A percentile compares a stretch with the other conserved stretches of the same genome.
These are phyloP conservation scores for Triops cancriformis DNA, from an alignment of 1,140 invertebrate genomes.

Conservation along the genomic window DNA sequence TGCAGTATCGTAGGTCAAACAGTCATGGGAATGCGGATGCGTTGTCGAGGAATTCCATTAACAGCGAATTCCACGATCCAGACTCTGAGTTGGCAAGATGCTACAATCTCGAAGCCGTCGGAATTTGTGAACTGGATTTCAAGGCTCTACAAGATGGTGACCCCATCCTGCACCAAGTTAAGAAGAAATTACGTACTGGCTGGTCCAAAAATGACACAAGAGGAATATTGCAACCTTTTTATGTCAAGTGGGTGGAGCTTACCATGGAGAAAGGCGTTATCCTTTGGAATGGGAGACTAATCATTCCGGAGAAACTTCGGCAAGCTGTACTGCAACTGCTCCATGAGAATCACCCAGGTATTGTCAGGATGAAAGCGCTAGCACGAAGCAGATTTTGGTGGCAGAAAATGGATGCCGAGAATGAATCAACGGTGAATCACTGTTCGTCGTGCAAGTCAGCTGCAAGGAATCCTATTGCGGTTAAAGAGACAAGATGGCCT, in stretches of 20 bases:
- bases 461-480: no score
- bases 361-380: constrained; percentile 44
- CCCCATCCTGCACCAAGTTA: constrained; percentile 18
- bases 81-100: background rate
- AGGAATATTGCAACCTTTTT: constrained; percentile 18
- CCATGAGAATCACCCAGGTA: no score
- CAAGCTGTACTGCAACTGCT: constrained; percentile 31
- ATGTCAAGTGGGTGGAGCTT: background rate
- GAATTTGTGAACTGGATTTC: background rate
- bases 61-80: background rate
- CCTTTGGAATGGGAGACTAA: constrained; percentile 24
- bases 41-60: constrained; percentile 32
- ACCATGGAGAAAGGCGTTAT: no score
- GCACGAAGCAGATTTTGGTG: constrained; percentile 43
- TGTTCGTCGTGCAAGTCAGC: constrained; percentile 29
- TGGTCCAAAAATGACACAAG: constrained; percentile 22
- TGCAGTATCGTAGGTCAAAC: constrained; percentile 34
- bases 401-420: constrained; percentile 41
- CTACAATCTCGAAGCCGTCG: constrained; percentile 3
- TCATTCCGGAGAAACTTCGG: constrained; percentile 33
- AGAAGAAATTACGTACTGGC: constrained; percentile 20
- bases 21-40: no score
- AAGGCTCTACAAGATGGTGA: background rate
- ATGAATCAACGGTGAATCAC: constrained; percentile 34
- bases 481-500: constrained; percentile 20